Conservation (phyloP, 2,113 vertebrate species). For the Hydrolagus affinis region DNA sequence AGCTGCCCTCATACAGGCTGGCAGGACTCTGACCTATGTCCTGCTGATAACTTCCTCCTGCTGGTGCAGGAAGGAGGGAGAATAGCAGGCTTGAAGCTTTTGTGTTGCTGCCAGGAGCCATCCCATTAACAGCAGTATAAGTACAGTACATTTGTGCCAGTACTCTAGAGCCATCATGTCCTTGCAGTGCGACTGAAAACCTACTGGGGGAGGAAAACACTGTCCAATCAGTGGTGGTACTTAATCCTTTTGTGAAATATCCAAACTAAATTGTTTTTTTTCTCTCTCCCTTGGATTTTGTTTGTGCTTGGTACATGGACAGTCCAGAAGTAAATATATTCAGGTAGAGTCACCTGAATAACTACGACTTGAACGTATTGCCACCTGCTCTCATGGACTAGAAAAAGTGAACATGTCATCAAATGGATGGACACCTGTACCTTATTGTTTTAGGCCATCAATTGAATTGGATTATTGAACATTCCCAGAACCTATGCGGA, state of each 20-base stretch:
- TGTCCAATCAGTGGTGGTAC: neutral
- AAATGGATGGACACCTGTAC: neutral
- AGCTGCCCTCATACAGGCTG: neutral
- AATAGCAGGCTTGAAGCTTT: slow-evolving; percentile 3
- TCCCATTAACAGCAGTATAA: neutral
- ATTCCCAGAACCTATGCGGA: no score
- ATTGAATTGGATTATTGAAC: neutral
- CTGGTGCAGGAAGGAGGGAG: neutral
- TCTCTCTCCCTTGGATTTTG: neutral
- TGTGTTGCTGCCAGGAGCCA: neutral
- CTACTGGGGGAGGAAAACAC: neutral
- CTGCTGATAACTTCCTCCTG: neutral
- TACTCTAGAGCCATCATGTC: neutral
- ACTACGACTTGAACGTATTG: neutral
- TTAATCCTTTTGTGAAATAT: neutral
- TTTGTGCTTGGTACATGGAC: neutral
- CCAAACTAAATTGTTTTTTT: neutral
- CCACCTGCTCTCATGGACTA: neutral
- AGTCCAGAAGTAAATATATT: neutral
- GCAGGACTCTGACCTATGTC: neutral
- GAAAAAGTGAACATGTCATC: neutral
- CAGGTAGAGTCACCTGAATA: neutral
- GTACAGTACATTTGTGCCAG: neutral
- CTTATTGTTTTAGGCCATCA: neutral
- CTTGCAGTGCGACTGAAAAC: neutral